Evolutionary conservation across 2,113 vertebrate species (phyloP).

Genomic region (Etheostoma spectabile): DNA sequence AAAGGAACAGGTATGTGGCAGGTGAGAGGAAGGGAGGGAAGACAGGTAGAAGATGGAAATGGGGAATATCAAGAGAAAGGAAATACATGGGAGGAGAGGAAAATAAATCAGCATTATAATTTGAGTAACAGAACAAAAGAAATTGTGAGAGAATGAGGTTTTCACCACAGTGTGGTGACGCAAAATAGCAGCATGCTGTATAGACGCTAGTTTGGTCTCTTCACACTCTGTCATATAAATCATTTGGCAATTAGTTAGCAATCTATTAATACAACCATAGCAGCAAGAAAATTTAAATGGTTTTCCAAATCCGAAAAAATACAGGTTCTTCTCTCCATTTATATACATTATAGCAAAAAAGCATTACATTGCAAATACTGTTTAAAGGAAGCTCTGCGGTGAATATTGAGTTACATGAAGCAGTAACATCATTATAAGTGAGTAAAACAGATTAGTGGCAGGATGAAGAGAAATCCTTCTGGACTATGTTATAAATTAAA

Average conservation of each 20-base stretch:
- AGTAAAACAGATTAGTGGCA: conserved; percentile 12
- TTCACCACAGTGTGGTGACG: conserved; percentile 9
- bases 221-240: not conserved
- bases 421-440: not conserved
- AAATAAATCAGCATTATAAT: not conserved
- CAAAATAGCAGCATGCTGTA: conserved; percentile 63
- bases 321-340: not conserved
- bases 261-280: not conserved
- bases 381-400: not conserved
- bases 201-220: conserved; percentile 13
- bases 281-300: not conserved
- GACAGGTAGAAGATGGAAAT: not conserved
- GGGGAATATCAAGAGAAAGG: not conserved
- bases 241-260: not conserved
- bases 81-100: not conserved
- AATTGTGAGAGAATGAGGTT: not conserved
- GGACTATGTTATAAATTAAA: not conserved
- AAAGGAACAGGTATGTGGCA: not conserved
- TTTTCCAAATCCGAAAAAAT: not conserved
- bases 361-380: not conserved
- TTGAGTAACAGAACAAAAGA: not conserved
- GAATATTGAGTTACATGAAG: not conserved
- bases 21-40: not conserved
- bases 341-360: not conserved
- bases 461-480: not conserved